Base-by-base conservation (phyloP, 2,113 vertebrate species). In the Prolemur simus region DNA sequence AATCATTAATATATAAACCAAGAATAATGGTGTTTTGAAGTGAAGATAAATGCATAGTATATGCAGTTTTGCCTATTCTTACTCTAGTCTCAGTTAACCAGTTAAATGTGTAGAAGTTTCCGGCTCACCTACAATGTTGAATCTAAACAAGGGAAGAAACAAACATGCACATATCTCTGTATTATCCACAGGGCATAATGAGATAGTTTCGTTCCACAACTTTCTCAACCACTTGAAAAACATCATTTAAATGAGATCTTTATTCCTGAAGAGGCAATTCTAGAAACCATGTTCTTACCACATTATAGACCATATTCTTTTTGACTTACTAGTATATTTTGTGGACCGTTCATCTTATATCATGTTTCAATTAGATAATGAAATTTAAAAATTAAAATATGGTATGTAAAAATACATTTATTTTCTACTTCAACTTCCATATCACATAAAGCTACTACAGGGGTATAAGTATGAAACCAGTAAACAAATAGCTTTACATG, bases 321-420 rank as follows among this genome's bases (percentile, higher is more conserved):
- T n/a, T 52, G 34, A 68, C 20, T 87, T 80, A 37, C 69, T 25
- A 54, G 64, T 47, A 15, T 66, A 63, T 77, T 95, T 37, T 87
- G 21, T 63, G 68, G 18, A 45, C 56, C 81, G 23, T 84, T 91
- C 92, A 34, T 85, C 42, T 93, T 96, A 25, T 54, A 63, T 54
- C 82, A 91, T n/a, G 54, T 80, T 94, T 96, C 20, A 95, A 60
- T 47, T 82, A 81, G 77, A 49, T 42, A 49, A 63, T 82, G 88
- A 85, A 54, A 86, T 92, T 97, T 45, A 90, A 97, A 86, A 94
- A 63, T 94, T 77, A 73, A 91, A 94, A 78, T 49, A 45, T 17
- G 49, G 76, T 80, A 47, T 18, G 12, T 45, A 82, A 91, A 94
- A 68, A 80, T 20, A 6, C 32, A 17, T 45, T 86, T 93, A 34